Evolutionary conservation across 2,888 invertebrate genomes (phyloP).

Genomic region (Pimpla rufipes): DNA sequence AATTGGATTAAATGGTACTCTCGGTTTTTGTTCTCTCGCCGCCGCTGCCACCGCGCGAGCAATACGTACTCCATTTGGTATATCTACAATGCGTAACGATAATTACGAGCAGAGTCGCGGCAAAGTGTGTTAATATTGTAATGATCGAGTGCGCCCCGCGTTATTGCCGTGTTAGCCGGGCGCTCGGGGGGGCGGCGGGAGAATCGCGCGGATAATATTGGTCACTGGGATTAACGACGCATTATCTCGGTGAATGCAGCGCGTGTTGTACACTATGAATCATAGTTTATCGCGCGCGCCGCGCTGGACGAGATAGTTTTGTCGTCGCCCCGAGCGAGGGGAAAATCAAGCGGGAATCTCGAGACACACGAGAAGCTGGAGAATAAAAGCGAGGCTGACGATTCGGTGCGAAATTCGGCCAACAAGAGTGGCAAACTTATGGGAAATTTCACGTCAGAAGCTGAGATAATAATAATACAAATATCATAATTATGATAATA

Average conservation of each 20-base stretch:
- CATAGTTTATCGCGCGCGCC: not conserved
- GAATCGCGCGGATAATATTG: slow-evolving; percentile 54
- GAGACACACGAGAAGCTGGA: too few species aligned
- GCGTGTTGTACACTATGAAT: slow-evolving; percentile 35
- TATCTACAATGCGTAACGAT: slow-evolving; percentile 59
- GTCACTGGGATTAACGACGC: slow-evolving; percentile 43
- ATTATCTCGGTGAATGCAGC: slow-evolving; percentile 36
- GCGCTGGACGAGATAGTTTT: not conserved
- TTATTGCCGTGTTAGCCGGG: slow-evolving; percentile 16
- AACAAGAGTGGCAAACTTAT: too few species aligned
- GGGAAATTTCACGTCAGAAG: too few species aligned
- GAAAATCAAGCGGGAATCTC: not conserved
- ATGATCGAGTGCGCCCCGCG: slow-evolving; percentile 50
- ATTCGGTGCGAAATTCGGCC: too few species aligned
- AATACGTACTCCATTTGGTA: slow-evolving; percentile 19
- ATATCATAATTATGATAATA: too few species aligned
- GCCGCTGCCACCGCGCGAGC: not conserved
- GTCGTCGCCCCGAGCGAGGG: not conserved
- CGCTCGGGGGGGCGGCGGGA: not conserved
- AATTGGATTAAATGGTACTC: slow-evolving; percentile 51
- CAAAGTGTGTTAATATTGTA: slow-evolving; percentile 54
- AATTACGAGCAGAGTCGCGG: slow-evolving; percentile 50
- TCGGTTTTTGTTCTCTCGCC: slow-evolving; percentile 24
- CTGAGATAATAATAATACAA: too few species aligned
- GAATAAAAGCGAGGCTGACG: too few species aligned